Base-by-base conservation (phyloP, 2,113 vertebrate genomes). In the Actenoides hombroni region DNA sequence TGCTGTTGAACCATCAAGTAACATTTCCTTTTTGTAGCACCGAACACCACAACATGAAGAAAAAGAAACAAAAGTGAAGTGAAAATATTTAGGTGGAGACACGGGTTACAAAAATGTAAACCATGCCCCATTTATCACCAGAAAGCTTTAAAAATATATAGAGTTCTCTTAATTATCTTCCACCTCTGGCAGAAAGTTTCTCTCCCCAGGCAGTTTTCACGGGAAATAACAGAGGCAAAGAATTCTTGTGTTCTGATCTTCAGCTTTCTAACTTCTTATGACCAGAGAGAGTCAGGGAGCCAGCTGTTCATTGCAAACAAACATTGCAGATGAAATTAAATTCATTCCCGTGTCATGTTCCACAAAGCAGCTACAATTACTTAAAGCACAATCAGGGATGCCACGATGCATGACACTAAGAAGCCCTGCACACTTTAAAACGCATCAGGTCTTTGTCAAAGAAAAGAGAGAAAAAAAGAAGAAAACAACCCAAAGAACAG, bases 301-400 rank as follows among this genome's bases (percentile, higher is more conserved):
- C n/a, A 93, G 97, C 98, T 98, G 98, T 97, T 98, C 98, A 98
- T 98, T 97, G 67, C 61, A 95, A 97, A 93, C 53, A 92, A 96
- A 92, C 94, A 93, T 94, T 98, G 97, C 98, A 98, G 97, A 61
- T 97, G 97, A 97, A 97, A 94, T 74, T 5, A 82, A 93, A 89
- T 77, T 91, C 35, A 95, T 82, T 92, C 83, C 90, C 48, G 88
- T 13, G 26, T 37, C 78, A 88, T 61, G 29, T 74, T 60, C 25
- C 56, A 94, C 77, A 46, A 77, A 87, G 87, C 92, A 94, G 84
- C 80, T 95, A 88, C 46, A 24, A 49, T 90, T 92, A 93, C 63
- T 95, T 74, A 63, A 54, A 88, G 90, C 91, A 97, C 91, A 92
- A 92, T 77, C 81, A 96, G 61, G 15, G 60, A 93, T 94, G 68